Evolutionary conservation across 2,113 vertebrate genomes (phyloP), one percentile per base, ranked within the genome.

Genomic region (Lampris incognitus): DNA sequence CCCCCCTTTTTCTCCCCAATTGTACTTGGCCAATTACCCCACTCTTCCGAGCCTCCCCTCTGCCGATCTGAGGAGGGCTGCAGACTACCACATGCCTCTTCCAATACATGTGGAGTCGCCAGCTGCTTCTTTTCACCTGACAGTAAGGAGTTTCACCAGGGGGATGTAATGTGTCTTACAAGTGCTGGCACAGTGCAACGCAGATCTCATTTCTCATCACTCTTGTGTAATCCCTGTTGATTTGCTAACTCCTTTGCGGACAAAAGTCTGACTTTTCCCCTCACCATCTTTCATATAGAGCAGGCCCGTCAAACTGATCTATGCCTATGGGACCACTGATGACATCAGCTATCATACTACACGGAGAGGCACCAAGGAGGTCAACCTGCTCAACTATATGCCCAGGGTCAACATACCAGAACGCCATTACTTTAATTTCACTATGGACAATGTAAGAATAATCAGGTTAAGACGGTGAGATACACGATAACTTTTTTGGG

Each of bases 371-470:
- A 83, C 85, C 1, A 95, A 91, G 69, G 86, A 91, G 51, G 13
- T 94, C 4, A 93, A 93, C 72, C 89, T 94, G 38, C 88, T 95
- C 38, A 89, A 85, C 42, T 86, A 87, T 66, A 76, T 66, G 64
- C 42, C 84, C 52, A 82, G 36, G n/a, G 24, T 48, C 2, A 50
- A 0, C 2, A 4, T 9, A n/a, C 8, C 75, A n/a, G 58, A 56
- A 66, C 36, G 5, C 74, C 76, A 36, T 10, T 89, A 82, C 66
- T 41, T 93, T 37, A 88, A 9, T 36, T 62, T 72, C 46, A 88
- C 9, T 3, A 46, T 92, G 78, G 48, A 80, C 7, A 92, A 93
- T 9, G 94, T 94, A 86, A 78, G 72, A 39, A 36, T 8, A n/a
- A 24, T n/a, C 60, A 54, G 24, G 24, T 24, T 24, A 24, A 24